A percentile compares a stretch with the other conserved stretches of the same genome.
phyloP scores from a whole-genome alignment of 1,140 invertebrate species.

The Grapholita molesta region DNA sequence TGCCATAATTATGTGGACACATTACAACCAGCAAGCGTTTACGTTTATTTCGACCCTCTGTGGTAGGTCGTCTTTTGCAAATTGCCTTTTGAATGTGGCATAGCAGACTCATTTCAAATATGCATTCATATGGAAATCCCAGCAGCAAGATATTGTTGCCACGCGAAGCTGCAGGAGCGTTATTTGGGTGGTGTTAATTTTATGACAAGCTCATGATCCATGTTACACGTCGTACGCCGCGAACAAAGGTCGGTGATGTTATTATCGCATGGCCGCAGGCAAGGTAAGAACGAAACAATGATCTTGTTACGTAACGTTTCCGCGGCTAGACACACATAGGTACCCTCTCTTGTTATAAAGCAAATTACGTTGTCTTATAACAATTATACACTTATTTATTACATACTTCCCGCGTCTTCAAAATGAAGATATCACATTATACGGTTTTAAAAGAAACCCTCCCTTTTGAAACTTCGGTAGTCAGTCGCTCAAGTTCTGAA shows the following conservation, averaged over 20 bases:
- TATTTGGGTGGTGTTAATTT: slow-evolving; percentile 6
- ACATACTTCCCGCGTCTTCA: too few species aligned
- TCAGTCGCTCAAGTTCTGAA: not conserved
- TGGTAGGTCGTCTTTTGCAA: too few species aligned
- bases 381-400: not conserved
- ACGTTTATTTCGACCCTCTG: not conserved
- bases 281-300: slow-evolving; percentile 24
- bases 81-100: too few species aligned
- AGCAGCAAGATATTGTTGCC: not conserved
- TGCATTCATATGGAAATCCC: not conserved
- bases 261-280: slow-evolving; percentile 20
- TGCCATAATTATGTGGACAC: too few species aligned
- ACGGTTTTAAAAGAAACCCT: not conserved
- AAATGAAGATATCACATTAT: not conserved
- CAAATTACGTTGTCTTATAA: not conserved
- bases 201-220: slow-evolving; percentile 12
- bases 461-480: not conserved
- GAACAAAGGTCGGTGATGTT: slow-evolving; percentile 20
- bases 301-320: slow-evolving; percentile 28
- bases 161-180: not conserved
- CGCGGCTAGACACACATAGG: not conserved
- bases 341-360: not conserved
- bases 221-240: slow-evolving; percentile 11
- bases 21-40: not conserved
- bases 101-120: not conserved